Conservation (phyloP, 2,113 vertebrate species). For the Cathartes aura region DNA sequence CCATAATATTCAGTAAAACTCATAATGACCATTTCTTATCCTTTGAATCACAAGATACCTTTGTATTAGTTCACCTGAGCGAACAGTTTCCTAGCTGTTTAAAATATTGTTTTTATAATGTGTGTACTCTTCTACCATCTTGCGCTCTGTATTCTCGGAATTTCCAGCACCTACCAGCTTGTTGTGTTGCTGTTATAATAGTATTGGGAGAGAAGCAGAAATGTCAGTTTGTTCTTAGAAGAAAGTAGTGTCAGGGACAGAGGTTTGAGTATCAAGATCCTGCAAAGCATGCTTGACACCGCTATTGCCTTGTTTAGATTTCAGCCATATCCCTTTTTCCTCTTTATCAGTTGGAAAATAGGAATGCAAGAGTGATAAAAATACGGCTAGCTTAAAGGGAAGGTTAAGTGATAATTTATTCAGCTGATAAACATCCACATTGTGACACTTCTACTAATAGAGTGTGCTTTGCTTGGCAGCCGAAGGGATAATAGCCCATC, state of each 20-base stretch:
- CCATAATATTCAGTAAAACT: not conserved
- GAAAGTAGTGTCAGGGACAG: not conserved
- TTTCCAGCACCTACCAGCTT: not conserved
- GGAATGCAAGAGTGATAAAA: not conserved
- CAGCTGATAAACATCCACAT: not conserved
- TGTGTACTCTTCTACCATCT: not conserved
- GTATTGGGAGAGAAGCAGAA: not conserved
- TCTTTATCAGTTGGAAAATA: not conserved
- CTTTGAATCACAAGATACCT: not conserved
- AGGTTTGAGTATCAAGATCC: not conserved
- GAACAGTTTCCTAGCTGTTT: not conserved
- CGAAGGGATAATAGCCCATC: not conserved
- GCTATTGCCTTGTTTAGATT: not conserved
- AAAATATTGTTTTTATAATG: not conserved
- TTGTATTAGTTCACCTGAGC: not conserved
- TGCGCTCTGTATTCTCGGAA: not conserved
- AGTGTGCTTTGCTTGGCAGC: slow-evolving; percentile 20
- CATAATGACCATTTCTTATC: not conserved
- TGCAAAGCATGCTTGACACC: not conserved
- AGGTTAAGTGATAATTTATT: slow-evolving; percentile 30
- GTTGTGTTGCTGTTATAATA: not conserved
- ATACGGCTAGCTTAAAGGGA: not conserved
- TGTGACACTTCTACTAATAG: not conserved
- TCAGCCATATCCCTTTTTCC: not conserved
- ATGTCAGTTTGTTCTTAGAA: not conserved